Evolutionary conservation across 2,888 invertebrate genomes (phyloP), one percentile per base, ranked within the genome.

Genomic region (Pyrocoelia pectoralis): DNA sequence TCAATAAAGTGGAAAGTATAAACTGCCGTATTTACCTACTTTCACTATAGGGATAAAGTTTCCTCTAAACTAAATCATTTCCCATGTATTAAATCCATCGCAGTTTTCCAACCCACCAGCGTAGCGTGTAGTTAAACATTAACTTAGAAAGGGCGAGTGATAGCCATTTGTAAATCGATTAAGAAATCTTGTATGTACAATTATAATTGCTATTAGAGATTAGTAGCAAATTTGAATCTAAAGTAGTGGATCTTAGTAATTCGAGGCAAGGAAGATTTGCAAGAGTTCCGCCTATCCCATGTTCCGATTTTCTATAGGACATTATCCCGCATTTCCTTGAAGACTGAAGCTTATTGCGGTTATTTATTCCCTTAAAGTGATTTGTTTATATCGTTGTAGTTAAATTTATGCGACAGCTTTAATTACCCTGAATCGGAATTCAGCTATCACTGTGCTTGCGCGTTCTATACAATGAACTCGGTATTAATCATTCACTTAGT

Each of bases 251-350:
- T 50, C 50, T 50, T 74, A 74, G 72, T 72, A 75, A 74, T 74
- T 74, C 72, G 71, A 73, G 73, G 73, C 73, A 74, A 74, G 75
- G 76, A 78, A 77, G 77, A 78, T 76, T 76, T 73, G 74, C 76
- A 68, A 72, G 61, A 69, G 76, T 61, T 69, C 76, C 79, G 77
- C 79, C 79, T 76, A 76, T 78, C 74, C 72, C 76, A 70, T 78
- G 78, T 77, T 74, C 66, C 73, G 73, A 74, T 73, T 76, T 74
- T 72, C 74, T 70, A 70, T 70, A 75, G 74, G 73, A 76, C 74
- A 74, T 76, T 76, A 75, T 69, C 68, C 70, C 61, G 72, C 68
- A 69, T 73, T 73, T 70, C 71, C 71, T 69, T 72, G 69, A 67
- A 68, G 70, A 66, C 68, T 65, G 62, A 60, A 69, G 70, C 70